phyloP scores from a whole-genome alignment of 23 tunicate genomes.

The Halocynthia roretzi region DNA sequence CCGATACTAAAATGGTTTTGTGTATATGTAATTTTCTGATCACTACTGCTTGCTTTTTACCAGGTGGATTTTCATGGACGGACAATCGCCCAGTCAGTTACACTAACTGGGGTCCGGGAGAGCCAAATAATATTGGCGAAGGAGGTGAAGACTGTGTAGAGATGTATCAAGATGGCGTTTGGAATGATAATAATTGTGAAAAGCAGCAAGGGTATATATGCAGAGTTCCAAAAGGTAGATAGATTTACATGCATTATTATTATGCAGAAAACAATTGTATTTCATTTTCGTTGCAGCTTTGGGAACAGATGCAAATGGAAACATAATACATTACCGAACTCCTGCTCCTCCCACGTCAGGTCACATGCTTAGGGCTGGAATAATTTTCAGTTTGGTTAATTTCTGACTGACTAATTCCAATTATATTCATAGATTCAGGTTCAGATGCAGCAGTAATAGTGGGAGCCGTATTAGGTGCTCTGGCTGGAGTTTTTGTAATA shows the following conservation, averaged over 20 bases:
- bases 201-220: constrained; percentile 67
- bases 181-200: constrained; percentile 75
- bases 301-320: constrained; percentile 76
- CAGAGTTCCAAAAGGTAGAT: constrained; percentile 70
- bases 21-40: background rate
- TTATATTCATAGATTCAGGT: background rate
- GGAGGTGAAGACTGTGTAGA: constrained; percentile 84
- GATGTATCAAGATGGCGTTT: constrained; percentile 66
- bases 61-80: constrained; percentile 91
- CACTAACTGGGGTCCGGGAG: constrained; percentile 82
- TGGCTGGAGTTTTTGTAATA: constrained; percentile 29
- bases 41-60: background rate
- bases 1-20: no score
- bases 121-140: constrained; percentile 79
- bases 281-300: constrained; percentile 15
- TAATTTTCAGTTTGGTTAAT: background rate
- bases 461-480: constrained; percentile 63
- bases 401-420: background rate
- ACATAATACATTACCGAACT: constrained; percentile 60
- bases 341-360: constrained; percentile 9
- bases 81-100: constrained; percentile 68
- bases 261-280: background rate
- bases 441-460: constrained; percentile 53
- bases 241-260: background rate
- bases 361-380: background rate